Conservation (phyloP, 2,113 vertebrate species). For the Shinisaurus crocodilurus region DNA sequence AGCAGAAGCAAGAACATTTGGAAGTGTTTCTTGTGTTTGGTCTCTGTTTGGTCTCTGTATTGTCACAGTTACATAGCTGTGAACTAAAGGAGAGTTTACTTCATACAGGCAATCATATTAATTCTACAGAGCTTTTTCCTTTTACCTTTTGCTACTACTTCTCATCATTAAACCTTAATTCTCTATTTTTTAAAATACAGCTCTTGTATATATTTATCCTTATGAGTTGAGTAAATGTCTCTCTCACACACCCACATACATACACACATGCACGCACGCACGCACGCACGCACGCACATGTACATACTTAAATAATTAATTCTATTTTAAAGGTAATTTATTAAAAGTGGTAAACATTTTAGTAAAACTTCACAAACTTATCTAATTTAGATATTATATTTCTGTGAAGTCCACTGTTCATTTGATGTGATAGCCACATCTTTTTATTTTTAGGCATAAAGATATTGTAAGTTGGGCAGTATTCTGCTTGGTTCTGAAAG, state of each 20-base stretch:
- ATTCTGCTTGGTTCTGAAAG: background rate
- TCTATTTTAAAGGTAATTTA: slow-evolving; percentile 67
- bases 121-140: slow-evolving; percentile 51
- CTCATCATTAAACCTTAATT: slow-evolving; percentile 56
- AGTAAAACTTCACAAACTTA: slow-evolving; percentile 57
- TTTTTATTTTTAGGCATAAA: background rate
- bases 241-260: too few species aligned
- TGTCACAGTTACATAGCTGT: slow-evolving; percentile 28
- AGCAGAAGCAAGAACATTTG: slow-evolving; percentile 55
- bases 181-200: slow-evolving; percentile 10
- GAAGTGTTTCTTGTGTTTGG: slow-evolving; percentile 29
- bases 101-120: slow-evolving; percentile 44
- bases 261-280: too few species aligned
- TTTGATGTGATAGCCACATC: background rate
- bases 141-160: slow-evolving; percentile 61
- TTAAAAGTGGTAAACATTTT: slow-evolving; percentile 40
- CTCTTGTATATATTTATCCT: background rate
- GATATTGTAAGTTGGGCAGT: background rate
- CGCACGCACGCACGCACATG: too few species aligned
- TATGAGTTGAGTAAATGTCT: too few species aligned
- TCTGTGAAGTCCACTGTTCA: slow-evolving; percentile 56
- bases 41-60: slow-evolving; percentile 25
- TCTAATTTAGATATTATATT: slow-evolving; percentile 41
- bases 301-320: slow-evolving; percentile 39
- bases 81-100: slow-evolving; percentile 53